Evolutionary conservation across 1,140 invertebrate species (phyloP).

Genomic region (Drosophila virilis): DNA sequence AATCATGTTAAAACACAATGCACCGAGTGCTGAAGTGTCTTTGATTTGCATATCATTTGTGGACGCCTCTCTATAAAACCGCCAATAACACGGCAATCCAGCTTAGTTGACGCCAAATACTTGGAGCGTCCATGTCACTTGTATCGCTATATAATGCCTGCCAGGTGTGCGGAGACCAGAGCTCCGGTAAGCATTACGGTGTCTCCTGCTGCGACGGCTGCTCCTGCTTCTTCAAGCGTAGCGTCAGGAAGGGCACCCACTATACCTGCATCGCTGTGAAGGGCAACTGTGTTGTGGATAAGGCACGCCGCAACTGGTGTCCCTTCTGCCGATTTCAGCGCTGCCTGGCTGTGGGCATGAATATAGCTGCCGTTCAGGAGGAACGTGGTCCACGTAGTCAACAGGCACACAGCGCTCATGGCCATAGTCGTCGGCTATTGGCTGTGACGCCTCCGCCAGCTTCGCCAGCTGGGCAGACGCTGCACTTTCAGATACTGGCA

Average conservation of each 20-base stretch:
- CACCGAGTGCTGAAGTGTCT: slow-evolving; percentile 43
- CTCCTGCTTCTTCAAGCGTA: slow-evolving; percentile 95
- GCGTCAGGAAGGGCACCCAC: slow-evolving; percentile 88
- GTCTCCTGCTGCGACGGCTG: slow-evolving; percentile 95
- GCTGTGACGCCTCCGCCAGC: slow-evolving; percentile 12
- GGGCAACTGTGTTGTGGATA: slow-evolving; percentile 92
- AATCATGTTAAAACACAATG: slow-evolving; percentile 66
- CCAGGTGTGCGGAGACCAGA: slow-evolving; percentile 93
- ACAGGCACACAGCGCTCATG: slow-evolving; percentile 15
- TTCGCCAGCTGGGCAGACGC: slow-evolving; percentile 35
- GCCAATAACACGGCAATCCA: slow-evolving; percentile 28
- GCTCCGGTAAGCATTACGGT: slow-evolving; percentile 95
- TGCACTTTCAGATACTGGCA: slow-evolving; percentile 85
- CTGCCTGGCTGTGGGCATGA: slow-evolving; percentile 92
- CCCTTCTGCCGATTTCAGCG: slow-evolving; percentile 92
- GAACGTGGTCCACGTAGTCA: slow-evolving; percentile 89
- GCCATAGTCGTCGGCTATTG: slow-evolving; percentile 38
- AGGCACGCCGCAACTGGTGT: slow-evolving; percentile 94
- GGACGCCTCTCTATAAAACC: slow-evolving; percentile 61
- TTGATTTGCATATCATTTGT: slow-evolving; percentile 82
- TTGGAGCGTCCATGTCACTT: slow-evolving; percentile 48
- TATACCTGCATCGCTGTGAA: slow-evolving; percentile 92
- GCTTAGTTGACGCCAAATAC: slow-evolving; percentile 23
- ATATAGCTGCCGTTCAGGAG: slow-evolving; percentile 91
- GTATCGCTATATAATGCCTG: slow-evolving; percentile 83